These are phyloP conservation scores for Euproctis similis DNA, from an alignment of 2,888 invertebrate species.

Conservation along the genomic window DNA sequence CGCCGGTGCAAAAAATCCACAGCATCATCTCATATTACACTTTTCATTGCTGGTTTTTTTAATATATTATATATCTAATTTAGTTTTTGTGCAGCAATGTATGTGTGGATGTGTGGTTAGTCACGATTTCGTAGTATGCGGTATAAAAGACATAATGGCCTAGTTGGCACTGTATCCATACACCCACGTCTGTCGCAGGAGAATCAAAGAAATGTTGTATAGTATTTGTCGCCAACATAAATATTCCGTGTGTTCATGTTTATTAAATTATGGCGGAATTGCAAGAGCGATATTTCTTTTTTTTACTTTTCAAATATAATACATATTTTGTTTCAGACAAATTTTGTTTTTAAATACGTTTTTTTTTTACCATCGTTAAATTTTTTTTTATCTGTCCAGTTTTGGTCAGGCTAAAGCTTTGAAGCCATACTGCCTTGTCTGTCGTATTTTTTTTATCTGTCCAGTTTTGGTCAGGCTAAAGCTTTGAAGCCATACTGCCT, in stretches of 20 bases:
- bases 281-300: conserved; percentile 6
- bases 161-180: conserved; percentile 52
- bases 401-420: no score
- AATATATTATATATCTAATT: neutral
- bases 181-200: conserved; percentile 47
- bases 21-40: conserved; percentile 11
- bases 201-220: conserved; percentile 53
- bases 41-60: conserved; percentile 26
- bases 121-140: conserved; percentile 27
- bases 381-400: no score
- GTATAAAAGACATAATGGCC: conserved; percentile 57
- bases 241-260: conserved; percentile 21
- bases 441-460: no score
- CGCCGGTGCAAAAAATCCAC: conserved; percentile 32
- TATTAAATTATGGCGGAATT: conserved; percentile 23
- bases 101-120: conserved; percentile 24
- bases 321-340: no score
- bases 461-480: no score
- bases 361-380: no score
- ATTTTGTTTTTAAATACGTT: no score
- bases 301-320: no score
- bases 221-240: conserved; percentile 31
- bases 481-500: no score
- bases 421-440: no score
- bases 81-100: conserved; percentile 8